phyloP scores from a whole-genome alignment of 2,888 invertebrate species.

The Chymomyza procnemis region DNA sequence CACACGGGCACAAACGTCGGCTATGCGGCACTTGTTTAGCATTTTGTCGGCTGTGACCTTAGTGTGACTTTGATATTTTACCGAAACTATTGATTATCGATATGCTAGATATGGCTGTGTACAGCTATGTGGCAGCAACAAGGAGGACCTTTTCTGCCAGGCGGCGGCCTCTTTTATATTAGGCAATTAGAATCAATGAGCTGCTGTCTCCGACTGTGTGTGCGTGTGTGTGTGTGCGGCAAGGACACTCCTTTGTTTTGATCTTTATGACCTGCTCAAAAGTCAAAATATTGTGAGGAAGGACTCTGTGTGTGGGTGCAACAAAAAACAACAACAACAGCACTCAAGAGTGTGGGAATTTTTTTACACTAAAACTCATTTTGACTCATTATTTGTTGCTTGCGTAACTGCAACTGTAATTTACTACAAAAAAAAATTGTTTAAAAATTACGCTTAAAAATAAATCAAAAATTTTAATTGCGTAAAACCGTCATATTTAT shows the following conservation, averaged over 20 bases:
- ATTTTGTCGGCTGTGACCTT: background rate
- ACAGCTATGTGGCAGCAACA: background rate
- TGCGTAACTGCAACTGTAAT: conserved; percentile 43
- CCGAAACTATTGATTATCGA: conserved; percentile 1
- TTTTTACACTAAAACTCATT: conserved; percentile 41
- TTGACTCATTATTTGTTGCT: conserved; percentile 17
- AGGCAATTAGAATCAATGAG: conserved; percentile 65
- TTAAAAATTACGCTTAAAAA: background rate
- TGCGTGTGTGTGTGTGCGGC: conserved; percentile 12
- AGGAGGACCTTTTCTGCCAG: background rate
- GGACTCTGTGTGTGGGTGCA: conserved; percentile 48
- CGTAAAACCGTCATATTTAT: background rate
- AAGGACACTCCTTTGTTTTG: conserved; percentile 51
- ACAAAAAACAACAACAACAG: background rate
- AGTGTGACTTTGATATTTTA: conserved; percentile 4
- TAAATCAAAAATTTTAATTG: conserved; percentile 29
- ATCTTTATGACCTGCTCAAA: conserved; percentile 45
- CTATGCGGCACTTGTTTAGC: background rate
- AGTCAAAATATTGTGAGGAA: conserved; percentile 64
- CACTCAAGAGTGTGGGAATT: conserved; percentile 39
- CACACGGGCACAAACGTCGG: background rate
- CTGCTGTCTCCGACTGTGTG: background rate
- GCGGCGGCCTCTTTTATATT: conserved; percentile 56
- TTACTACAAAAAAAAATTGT: conserved; percentile 6
- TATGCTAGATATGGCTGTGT: background rate